Conservation (phyloP, 2,113 vertebrate genomes). For the Clarias magur region DNA sequence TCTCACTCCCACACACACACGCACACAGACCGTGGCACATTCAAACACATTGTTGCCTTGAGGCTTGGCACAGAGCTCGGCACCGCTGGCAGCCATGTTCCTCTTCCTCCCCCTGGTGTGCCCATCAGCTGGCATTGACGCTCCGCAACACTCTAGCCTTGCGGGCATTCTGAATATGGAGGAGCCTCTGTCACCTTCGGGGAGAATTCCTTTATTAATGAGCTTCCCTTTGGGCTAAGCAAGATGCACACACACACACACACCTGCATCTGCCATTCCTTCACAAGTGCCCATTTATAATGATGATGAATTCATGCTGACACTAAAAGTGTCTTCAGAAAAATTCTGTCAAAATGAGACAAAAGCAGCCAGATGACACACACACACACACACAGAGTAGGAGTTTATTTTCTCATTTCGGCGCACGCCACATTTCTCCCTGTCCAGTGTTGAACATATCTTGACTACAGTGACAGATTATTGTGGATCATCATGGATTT, state of each 20-base stretch:
- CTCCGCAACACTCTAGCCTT: slow-evolving; percentile 20
- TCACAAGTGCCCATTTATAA: slow-evolving; percentile 41
- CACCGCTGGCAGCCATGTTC: slow-evolving; percentile 16
- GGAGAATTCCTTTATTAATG: slow-evolving; percentile 42
- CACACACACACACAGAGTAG: not conserved
- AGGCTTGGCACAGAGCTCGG: slow-evolving; percentile 30
- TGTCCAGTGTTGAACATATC: not conserved
- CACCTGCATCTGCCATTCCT: slow-evolving; percentile 40
- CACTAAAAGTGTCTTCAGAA: slow-evolving; percentile 15
- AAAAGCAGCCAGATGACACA: slow-evolving; percentile 1
- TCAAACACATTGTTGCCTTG: slow-evolving; percentile 35
- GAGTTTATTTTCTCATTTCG: not conserved
- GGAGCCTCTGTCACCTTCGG: slow-evolving; percentile 31
- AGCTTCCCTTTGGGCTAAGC: slow-evolving; percentile 27
- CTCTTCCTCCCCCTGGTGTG: slow-evolving; percentile 27
- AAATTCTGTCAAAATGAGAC: slow-evolving; percentile 38
- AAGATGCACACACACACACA: slow-evolving; percentile 1
- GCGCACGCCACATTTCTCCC: not conserved
- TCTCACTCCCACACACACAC: not conserved
- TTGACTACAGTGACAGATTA: not conserved
- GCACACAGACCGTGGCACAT: slow-evolving; percentile 25
- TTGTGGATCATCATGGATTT: not conserved
- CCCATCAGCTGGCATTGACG: slow-evolving; percentile 33
- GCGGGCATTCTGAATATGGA: slow-evolving; percentile 40
- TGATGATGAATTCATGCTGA: slow-evolving; percentile 43